Base-by-base conservation (phyloP, 2,888 invertebrate species). In the Oscheius sp. region DNA sequence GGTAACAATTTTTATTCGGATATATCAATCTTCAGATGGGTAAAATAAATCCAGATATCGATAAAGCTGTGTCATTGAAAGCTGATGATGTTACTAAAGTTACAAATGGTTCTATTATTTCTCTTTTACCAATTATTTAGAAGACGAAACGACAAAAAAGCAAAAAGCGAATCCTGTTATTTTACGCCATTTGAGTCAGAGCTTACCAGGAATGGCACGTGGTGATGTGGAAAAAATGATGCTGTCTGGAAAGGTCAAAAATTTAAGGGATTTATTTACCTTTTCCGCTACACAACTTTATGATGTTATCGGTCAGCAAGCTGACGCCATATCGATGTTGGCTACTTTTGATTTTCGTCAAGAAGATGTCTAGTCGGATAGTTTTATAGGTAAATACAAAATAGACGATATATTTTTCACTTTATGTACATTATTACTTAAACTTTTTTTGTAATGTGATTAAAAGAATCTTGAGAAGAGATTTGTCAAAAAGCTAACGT, bases 1-100 rank as follows among this genome's bases (percentile, higher is more conserved):
- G 89, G 92, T 92, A 14, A 32, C 22, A 20, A 12, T 41, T 24
- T 62, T 3, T 41, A 6, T 41, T 12, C 2, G 14, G 4, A 3
- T 41, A 41, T 20, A 41, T 14, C n/a, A 17, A 12, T 6, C 20
- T 73, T 41, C 65, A 79, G 75, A 33, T 77, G 44, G 71, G 68
- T 44, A 67, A 71, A 20, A 67, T 67, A 12, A 72, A 80, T n/a
- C 77, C 79, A 12, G 77, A 80, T 41, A 63, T 76, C 0, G 79
- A 74, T 2, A 66, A 50, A n/a, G 79, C 76, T 0, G 62, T 80
- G 12, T 70, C 77, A 2, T 59, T 76, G 63, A 68, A 71, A 54
- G 68, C 73, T 4, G 75, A 79, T 61, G 74, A 70, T 38, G 41
- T 26, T 62, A 57, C 68, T 6, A 63, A 59, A 24, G 49, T 67